A percentile compares a stretch with the other conserved stretches of the same genome.
Evolutionary conservation across 2,113 vertebrate species (phyloP).

Genomic region (Platanista minor): DNA sequence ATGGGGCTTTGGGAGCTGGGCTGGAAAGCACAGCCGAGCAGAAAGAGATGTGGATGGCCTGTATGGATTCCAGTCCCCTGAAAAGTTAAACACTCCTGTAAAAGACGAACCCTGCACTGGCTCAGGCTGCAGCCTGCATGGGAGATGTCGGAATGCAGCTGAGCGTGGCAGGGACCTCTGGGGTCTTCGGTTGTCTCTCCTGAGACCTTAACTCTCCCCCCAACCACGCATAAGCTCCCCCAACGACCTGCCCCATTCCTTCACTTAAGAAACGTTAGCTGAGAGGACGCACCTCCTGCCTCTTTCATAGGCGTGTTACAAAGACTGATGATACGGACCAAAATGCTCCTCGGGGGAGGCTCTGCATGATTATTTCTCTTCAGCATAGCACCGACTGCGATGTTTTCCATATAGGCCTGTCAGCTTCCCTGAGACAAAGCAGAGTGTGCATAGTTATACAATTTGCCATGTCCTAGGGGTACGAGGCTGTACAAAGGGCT

Average conservation of each 20-base stretch:
- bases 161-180: neutral
- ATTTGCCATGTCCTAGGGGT: neutral
- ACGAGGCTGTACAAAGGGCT: neutral
- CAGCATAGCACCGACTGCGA: neutral
- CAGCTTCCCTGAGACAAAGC: slow-evolving; percentile 56
- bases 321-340: slow-evolving; percentile 42
- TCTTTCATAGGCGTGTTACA: neutral
- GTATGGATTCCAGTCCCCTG: neutral
- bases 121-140: neutral
- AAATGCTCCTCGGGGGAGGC: neutral
- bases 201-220: neutral
- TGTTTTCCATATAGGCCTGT: slow-evolving; percentile 49
- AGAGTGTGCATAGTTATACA: neutral
- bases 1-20: neutral
- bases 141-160: neutral
- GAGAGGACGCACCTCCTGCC: neutral
- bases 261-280: neutral
- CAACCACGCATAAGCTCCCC: accelerated
- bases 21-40: neutral
- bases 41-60: neutral
- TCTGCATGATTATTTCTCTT: slow-evolving; percentile 32
- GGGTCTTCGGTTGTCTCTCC: neutral
- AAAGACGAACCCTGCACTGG: neutral
- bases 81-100: neutral
- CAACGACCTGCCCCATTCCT: neutral